Evolutionary conservation across 2,113 vertebrate genomes (phyloP).

Genomic region (Ophiodon elongatus): DNA sequence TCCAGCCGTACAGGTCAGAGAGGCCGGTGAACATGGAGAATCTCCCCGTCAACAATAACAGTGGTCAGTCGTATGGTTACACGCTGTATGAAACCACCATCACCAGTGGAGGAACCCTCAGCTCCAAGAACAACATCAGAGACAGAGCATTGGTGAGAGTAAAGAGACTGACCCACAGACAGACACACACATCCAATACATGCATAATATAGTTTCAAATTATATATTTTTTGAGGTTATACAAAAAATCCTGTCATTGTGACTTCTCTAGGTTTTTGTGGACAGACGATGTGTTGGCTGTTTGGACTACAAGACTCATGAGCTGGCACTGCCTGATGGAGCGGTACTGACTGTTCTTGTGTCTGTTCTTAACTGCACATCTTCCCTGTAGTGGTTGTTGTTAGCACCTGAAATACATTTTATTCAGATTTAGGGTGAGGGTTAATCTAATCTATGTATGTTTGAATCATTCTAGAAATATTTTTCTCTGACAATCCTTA

Average conservation of each 20-base stretch:
- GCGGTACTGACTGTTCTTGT: constrained; percentile 78
- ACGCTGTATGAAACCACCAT: constrained; percentile 91
- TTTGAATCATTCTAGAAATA: not conserved
- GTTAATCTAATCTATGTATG: not conserved
- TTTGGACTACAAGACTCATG: constrained; percentile 87
- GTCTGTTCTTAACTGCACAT: not conserved
- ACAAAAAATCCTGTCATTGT: not conserved
- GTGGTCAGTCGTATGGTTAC: constrained; percentile 92
- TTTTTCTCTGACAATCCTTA: not conserved
- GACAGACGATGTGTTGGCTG: constrained; percentile 86
- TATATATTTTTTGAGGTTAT: not conserved
- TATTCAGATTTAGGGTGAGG: not conserved
- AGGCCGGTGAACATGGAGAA: constrained; percentile 93
- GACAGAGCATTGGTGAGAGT: constrained; percentile 90
- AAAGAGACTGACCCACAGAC: not conserved
- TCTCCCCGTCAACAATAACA: constrained; percentile 86
- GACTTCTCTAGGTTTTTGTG: constrained; percentile 88
- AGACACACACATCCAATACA: not conserved
- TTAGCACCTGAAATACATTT: not conserved
- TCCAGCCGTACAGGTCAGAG: constrained; percentile 86
- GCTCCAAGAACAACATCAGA: constrained; percentile 84
- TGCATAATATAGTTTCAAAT: not conserved
- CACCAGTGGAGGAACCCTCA: constrained; percentile 84
- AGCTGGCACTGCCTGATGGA: constrained; percentile 83
- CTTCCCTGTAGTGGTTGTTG: not conserved